Evolutionary conservation across 2,888 invertebrate species (phyloP), one percentile per base, ranked within the genome.

Genomic region (Noctua janthe): DNA sequence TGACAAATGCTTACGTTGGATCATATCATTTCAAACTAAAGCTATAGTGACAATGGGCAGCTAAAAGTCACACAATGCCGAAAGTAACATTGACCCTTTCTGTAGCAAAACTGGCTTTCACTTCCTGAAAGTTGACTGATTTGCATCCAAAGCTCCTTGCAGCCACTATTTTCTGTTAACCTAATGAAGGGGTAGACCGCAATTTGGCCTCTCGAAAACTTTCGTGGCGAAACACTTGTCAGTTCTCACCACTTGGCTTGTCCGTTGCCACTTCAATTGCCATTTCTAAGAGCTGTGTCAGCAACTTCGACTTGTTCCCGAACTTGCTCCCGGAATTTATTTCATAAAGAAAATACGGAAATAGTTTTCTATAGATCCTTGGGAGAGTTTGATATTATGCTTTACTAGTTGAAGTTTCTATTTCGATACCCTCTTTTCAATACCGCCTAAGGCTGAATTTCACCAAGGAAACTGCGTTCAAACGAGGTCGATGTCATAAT

Each of bases 301-400:
- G 84, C 72, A 83, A 84, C 84, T 85, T 84, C 35, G 62, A 66
- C n/a, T 84, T 72, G 29, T 62, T 39, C 39, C 72, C 29, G 15
- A 84, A 87, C 67, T 79, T 83, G 17, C 64, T 71, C 29, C 47
- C 47, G 6, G 54, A 79, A 83, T 72, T 83, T 74, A 39, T 79
- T 83, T 69, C 67, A 66, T 74, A 74, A 74, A 87, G 84, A 83
- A 78, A 83, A 74, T 83, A 69, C 71, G 54, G 71, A 62, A 82
- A 87, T 74, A 76, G 73, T 83, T 83, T 83, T 74, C 73, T 62
- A n/a, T 71, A 51, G 62, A 11, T 71, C 15, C 39, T 78, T 86
- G 35, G 49, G 15, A 43, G 62, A 74, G 54, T 86, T 82, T 69
- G 67, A 72, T 64, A 72, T 72, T 74, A 54, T 69, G 43, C 35